Evolutionary conservation across 2,797 vertebrate genomes (phyloP).

Genomic region (Chrosomus eos): DNA sequence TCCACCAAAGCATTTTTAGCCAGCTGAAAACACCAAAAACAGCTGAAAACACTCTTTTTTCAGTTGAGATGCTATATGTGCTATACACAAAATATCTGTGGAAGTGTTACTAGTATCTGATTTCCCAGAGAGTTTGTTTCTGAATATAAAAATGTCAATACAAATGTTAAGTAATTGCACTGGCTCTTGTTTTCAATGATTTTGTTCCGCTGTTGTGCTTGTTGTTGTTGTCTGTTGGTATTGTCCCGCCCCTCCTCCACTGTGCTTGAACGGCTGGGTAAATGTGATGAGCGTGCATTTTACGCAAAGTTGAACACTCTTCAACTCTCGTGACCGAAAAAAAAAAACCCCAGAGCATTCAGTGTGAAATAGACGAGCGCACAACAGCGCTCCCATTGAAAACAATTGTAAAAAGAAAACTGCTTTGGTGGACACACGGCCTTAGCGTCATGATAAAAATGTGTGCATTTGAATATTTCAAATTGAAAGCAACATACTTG

Average conservation of each 20-base stretch:
- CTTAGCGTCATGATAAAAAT: neutral
- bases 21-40: neutral
- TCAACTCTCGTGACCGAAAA: neutral
- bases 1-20: neutral
- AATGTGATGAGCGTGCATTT: neutral
- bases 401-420: neutral
- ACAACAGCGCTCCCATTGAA: neutral
- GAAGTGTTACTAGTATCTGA: neutral
- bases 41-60: too few relatives aligned
- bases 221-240: neutral
- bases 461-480: neutral
- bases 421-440: neutral
- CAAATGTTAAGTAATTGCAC: neutral
- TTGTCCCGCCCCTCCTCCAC: neutral
- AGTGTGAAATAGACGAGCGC: neutral
- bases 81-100: neutral
- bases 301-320: neutral
- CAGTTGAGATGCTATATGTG: neutral
- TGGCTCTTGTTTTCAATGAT: neutral
- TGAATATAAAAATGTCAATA: neutral
- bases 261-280: neutral
- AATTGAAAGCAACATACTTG: constrained; percentile 84
- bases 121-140: neutral
- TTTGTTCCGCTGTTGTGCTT: neutral
- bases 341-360: neutral